Base-by-base conservation (phyloP, 2,797 vertebrate species). In the Spea hammondii region DNA sequence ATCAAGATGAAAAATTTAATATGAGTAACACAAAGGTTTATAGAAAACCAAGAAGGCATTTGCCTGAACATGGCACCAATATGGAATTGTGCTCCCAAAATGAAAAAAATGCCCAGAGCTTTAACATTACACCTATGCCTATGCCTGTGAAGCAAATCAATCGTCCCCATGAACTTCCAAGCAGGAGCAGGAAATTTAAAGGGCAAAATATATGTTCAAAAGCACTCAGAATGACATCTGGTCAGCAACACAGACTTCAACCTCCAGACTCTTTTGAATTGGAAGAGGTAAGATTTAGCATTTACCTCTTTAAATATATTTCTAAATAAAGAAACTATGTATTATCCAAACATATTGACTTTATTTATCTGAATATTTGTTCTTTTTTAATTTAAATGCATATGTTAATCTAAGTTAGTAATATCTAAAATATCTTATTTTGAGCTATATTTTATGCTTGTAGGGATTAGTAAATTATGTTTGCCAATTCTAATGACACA, bases 241-340 rank as follows among this genome's bases (percentile, higher is more conserved):
- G 65, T 8, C 82, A 84, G 14, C 83, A 84, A 32, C 83, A 4
- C 4, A 12, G 7, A 57, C 57, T 64, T 3, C 85, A 86, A 76
- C 70, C 83, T 54, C 85, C 76, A 71, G 92, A 93, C 45, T 95
- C 88, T 0, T 94, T 93, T 84, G 94, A 96, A 85, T 87, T 95
- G 87, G 93, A 95, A 87, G 93, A 96, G 92, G 93, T 93, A 87
- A 89, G 55, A 47, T 53, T 32, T 11, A 44, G 4, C 12, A 53
- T 53, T 53, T 53, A 53, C 51, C 11, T 53, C 51, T 11, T 53
- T 53, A 11, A 53, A 53, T 53, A 7, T 53, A 53, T 53, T 53
- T 53, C 32, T 32, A 32, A 32, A 32, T 32, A 32, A 32, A 32
- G 32, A 32, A 32, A 32, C 32, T 32, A 32, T 32, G 32, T 32